Conservation (phyloP, 1,140 invertebrate genomes). For the Neodiprion pinetum region DNA sequence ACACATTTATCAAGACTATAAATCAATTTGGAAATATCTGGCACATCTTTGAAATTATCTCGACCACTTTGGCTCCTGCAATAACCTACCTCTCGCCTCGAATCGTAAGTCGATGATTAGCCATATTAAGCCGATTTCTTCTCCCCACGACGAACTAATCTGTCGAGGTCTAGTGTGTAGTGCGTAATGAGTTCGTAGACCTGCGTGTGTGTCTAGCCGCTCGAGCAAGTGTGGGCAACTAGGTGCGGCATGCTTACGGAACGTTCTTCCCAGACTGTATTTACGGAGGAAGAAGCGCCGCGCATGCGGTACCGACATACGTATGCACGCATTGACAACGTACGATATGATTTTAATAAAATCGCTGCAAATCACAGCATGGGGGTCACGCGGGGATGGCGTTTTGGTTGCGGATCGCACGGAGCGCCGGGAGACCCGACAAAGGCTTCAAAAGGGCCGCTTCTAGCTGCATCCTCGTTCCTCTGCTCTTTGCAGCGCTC, state of each 20-base stretch:
- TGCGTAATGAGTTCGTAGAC: conserved; percentile 15
- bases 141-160: neutral
- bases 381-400: conserved; percentile 33
- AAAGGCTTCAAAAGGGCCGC: conserved; percentile 61
- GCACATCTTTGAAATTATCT: no score
- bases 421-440: conserved; percentile 61
- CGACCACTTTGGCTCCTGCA: no score
- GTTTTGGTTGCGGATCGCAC: conserved; percentile 37
- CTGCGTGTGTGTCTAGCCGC: neutral
- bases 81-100: no score
- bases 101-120: no score
- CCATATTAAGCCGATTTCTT: no score
- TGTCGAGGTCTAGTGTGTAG: neutral
- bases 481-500: conserved; percentile 24
- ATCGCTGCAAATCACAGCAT: conserved; percentile 57
- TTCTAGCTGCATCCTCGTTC: conserved; percentile 23
- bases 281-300: neutral
- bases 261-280: no score
- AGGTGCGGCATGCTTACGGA: no score
- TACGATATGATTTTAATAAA: conserved; percentile 57
- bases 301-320: neutral
- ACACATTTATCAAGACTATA: no score
- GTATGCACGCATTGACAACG: conserved; percentile 17
- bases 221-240: neutral
- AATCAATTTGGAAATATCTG: no score